Evolutionary conservation across 2,888 invertebrate genomes (phyloP).

Genomic region (Pseudolycoriella hygida): DNA sequence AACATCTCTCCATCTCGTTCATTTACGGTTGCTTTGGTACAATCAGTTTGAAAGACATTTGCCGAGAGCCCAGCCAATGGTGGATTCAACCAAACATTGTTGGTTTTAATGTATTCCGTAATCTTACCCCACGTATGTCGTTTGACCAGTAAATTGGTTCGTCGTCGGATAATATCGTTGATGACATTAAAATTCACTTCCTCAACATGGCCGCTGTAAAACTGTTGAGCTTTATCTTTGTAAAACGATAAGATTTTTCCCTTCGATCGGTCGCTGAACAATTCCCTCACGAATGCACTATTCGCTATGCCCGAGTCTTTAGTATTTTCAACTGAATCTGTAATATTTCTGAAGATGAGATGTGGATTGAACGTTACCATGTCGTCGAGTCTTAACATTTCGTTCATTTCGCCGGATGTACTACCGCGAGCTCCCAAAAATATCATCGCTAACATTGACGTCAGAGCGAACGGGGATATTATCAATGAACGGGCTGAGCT

Average conservation of each 20-base stretch:
- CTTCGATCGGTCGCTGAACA: constrained; percentile 65
- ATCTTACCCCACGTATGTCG: constrained; percentile 62
- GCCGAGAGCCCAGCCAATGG: constrained; percentile 67
- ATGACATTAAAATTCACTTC: constrained; percentile 70
- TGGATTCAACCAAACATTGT: constrained; percentile 50
- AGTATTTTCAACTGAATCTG: constrained; percentile 55
- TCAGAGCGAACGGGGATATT: constrained; percentile 68
- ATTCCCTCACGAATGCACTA: constrained; percentile 63
- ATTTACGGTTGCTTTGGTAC: constrained; percentile 50
- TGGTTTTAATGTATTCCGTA: constrained; percentile 55
- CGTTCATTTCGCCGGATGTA: constrained; percentile 82
- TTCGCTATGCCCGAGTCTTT: constrained; percentile 54
- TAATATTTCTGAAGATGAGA: constrained; percentile 67
- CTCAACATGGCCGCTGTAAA: constrained; percentile 73
- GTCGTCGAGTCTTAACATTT: constrained; percentile 65
- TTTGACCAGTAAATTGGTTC: constrained; percentile 64
- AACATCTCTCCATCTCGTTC: constrained; percentile 75
- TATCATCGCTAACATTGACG: constrained; percentile 77
- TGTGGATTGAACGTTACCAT: constrained; percentile 85
- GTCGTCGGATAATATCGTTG: constrained; percentile 61
- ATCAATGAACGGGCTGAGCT: constrained; percentile 60
- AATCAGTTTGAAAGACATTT: constrained; percentile 72
- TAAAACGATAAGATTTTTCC: constrained; percentile 72
- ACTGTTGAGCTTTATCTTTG: constrained; percentile 71
- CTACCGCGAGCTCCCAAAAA: constrained; percentile 73